Conservation (phyloP, 2,888 invertebrate genomes). For the Acleris holmiana region DNA sequence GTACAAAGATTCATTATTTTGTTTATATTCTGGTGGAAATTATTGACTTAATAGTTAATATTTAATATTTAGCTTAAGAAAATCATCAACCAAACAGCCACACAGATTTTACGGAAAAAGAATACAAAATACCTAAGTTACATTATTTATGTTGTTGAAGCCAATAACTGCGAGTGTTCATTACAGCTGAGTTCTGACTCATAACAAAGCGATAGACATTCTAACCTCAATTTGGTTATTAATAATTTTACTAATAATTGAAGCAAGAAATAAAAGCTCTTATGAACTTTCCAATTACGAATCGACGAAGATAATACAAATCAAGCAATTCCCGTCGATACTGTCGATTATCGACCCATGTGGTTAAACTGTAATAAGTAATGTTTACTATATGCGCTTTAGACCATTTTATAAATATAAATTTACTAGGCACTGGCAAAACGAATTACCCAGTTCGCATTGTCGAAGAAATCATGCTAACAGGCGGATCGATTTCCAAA, state of each 20-base stretch:
- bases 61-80: too few species aligned
- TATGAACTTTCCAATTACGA: neutral
- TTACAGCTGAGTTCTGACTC: constrained; percentile 33
- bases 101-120: too few species aligned
- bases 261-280: neutral
- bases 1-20: too few species aligned
- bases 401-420: constrained; percentile 12
- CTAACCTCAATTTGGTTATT: constrained; percentile 32
- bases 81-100: too few species aligned
- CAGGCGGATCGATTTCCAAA: constrained; percentile 58
- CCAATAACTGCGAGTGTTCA: neutral
- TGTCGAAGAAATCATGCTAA: constrained; percentile 10
- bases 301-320: neutral
- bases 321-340: constrained; percentile 22
- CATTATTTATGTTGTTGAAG: too few species aligned
- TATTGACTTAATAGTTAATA: too few species aligned
- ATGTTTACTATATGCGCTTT: constrained; percentile 35
- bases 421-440: neutral
- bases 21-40: too few species aligned
- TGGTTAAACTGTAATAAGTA: constrained; percentile 44
- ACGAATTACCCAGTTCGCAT: neutral
- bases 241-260: constrained; percentile 2
- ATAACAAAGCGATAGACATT: constrained; percentile 29
- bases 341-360: constrained; percentile 62
- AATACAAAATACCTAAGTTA: too few species aligned